Evolutionary conservation across 2,888 invertebrate genomes (phyloP).

Genomic region (Rhabditophanes sp.): DNA sequence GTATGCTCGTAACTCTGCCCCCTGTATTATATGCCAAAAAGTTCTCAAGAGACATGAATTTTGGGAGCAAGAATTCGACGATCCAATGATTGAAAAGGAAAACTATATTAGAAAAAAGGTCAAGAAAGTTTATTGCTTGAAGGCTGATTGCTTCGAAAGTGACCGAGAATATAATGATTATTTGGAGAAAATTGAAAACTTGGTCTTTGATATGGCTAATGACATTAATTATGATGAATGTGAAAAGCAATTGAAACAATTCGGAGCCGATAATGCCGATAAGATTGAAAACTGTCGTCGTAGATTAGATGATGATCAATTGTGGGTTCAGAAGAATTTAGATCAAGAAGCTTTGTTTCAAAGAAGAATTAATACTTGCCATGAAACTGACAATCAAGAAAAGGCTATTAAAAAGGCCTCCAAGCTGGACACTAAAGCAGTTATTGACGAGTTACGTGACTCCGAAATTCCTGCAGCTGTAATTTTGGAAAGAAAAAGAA

Average conservation of each 20-base stretch:
- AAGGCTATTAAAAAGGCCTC: slow-evolving; percentile 3
- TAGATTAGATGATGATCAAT: slow-evolving; percentile 51
- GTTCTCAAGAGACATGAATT: slow-evolving; percentile 73
- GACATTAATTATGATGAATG: slow-evolving; percentile 26
- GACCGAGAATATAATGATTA: slow-evolving; percentile 82
- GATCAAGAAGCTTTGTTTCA: slow-evolving; percentile 26
- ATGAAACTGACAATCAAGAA: not conserved
- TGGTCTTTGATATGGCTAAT: slow-evolving; percentile 28
- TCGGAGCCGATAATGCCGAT: slow-evolving; percentile 26
- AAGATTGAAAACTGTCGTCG: slow-evolving; percentile 35
- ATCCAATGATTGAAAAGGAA: slow-evolving; percentile 88
- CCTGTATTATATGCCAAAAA: slow-evolving; percentile 70
- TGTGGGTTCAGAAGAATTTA: slow-evolving; percentile 52
- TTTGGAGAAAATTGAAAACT: slow-evolving; percentile 69
- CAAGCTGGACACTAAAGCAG: slow-evolving; percentile 51
- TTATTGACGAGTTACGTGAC: slow-evolving; percentile 86
- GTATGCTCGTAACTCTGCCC: slow-evolving; percentile 85
- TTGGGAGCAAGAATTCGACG: slow-evolving; percentile 84
- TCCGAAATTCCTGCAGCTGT: slow-evolving; percentile 71
- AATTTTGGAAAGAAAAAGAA: slow-evolving; percentile 52
- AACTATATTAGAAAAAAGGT: slow-evolving; percentile 79
- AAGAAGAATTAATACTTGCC: no score
- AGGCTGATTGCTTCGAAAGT: slow-evolving; percentile 73
- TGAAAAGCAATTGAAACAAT: slow-evolving; percentile 25
- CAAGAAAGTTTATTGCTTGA: slow-evolving; percentile 65